A percentile compares a stretch with the other conserved stretches of the same genome.
Evolutionary conservation across 92 coral and sea anemone genomes (phyloP).

Genomic region (Porites divaricata): DNA sequence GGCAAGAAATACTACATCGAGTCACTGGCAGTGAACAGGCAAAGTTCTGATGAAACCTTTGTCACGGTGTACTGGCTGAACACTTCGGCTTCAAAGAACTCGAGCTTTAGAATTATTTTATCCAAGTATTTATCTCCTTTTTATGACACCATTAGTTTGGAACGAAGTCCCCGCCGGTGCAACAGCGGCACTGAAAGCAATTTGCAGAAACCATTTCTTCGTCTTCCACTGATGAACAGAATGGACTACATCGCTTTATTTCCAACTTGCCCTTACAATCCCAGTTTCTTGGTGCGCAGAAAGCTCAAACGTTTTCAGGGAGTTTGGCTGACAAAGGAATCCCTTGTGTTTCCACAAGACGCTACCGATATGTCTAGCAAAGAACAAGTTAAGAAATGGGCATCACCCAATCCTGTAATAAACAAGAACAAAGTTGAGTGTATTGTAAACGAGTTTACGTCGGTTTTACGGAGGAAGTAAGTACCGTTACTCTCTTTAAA

Average conservation of each 20-base stretch:
- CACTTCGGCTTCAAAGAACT: not conserved
- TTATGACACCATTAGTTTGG: too few relatives aligned
- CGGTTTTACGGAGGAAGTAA: not conserved
- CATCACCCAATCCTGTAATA: not conserved
- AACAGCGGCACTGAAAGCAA: not conserved
- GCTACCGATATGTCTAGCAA: constrained; percentile 2
- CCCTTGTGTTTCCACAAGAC: constrained; percentile 30
- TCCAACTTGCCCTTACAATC: constrained; percentile 30
- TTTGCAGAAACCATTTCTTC: not conserved
- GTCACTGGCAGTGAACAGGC: constrained; percentile 7
- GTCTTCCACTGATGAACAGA: constrained; percentile 7
- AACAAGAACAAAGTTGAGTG: constrained; percentile 5
- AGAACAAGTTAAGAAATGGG: not conserved
- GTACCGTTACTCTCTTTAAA: not conserved
- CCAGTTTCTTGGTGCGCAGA: constrained; percentile 28
- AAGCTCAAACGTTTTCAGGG: not conserved
- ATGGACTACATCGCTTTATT: not conserved
- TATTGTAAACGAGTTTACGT: not conserved
- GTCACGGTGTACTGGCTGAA: constrained; percentile 22
- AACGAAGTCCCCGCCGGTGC: too few relatives aligned
- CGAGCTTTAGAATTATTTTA: constrained; percentile 6
- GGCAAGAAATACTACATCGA: constrained; percentile 37
- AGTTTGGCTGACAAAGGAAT: constrained; percentile 18
- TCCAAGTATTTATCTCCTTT: not conserved
- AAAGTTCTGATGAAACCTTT: constrained; percentile 4